Evolutionary conservation across 2,888 invertebrate genomes (phyloP), one percentile per base, ranked within the genome.

Genomic region (Rhagophthalmus giganteus): DNA sequence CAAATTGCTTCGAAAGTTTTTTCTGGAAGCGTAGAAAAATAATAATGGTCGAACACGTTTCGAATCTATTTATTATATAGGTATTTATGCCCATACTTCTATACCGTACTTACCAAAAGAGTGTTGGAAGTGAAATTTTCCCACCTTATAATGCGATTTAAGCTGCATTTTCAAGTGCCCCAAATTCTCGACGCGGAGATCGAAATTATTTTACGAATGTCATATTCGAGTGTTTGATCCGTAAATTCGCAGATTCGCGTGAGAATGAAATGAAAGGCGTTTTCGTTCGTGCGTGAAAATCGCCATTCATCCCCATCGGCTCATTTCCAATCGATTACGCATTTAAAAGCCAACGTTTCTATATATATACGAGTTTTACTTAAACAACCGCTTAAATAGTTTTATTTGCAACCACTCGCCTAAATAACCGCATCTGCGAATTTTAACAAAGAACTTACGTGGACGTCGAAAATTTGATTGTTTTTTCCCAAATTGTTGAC

Each of bases 401-500:
- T 52, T 52, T 52, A 52, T 52, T 52, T 45, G 46, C 40, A 46
- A 32, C 33, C 51, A 31, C 20, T 52, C 28, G 34, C 15, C 39
- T 39, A 52, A 44, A 38, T 41, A 51, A 45, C 26, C 37, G 31
- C 51, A 52, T 52, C 51, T 52, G 51, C 45, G 31, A 32, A 33
- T 24, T 20, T 14, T 40, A 45, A 45, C 26, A 46, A 44, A 30
- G 25, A 15, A 31, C 24, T 35, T n/a, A n/a, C n/a, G 9, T 35
- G 37, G 27, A 39, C 26, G 40, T 24, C 11, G 31, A 12, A 12
- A 45, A 24, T 13, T 32, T 33, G 9, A 39, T 52, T 46, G 38
- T 47, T 47, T 53, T 46, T 42, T 27, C 13, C 7, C 13, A 48
- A 47, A 39, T 44, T 65, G 65, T 65, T 65, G 67, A 60, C 61